Evolutionary conservation across 2,797 vertebrate species (phyloP).

Genomic region (Hydrocynus forskahlii): DNA sequence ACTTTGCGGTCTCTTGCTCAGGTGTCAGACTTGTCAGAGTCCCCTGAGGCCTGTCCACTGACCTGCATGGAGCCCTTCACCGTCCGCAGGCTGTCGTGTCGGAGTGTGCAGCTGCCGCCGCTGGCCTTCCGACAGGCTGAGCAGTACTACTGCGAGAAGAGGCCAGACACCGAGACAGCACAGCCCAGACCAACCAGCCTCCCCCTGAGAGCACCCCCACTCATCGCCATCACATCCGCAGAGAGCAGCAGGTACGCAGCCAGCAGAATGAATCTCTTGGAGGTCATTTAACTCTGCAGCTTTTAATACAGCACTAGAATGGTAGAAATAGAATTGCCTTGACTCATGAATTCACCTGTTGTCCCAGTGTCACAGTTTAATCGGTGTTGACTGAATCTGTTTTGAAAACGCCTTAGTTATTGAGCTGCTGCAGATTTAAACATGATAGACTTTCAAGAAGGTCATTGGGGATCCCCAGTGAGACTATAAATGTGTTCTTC

Average conservation of each 20-base stretch:
- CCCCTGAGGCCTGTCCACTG: constrained; percentile 79
- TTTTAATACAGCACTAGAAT: neutral
- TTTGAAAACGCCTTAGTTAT: neutral
- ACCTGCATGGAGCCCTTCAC: constrained; percentile 87
- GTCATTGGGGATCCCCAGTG: neutral
- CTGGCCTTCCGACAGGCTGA: constrained; percentile 92
- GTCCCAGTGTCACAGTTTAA: neutral
- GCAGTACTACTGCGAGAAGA: constrained; percentile 87
- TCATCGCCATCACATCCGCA: constrained; percentile 93
- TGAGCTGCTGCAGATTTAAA: neutral
- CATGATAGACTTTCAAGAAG: neutral
- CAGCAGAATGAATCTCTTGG: neutral
- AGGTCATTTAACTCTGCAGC: neutral
- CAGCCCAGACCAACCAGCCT: constrained; percentile 88
- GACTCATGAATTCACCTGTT: neutral
- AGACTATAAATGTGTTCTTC: too few relatives aligned
- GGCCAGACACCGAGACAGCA: constrained; percentile 75
- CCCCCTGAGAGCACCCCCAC: constrained; percentile 85
- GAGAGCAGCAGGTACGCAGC: constrained; percentile 86
- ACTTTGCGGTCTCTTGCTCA: constrained; percentile 56
- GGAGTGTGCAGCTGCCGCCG: constrained; percentile 89
- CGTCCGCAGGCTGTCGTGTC: constrained; percentile 87
- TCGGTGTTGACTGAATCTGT: too few relatives aligned
- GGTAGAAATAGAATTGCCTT: neutral
- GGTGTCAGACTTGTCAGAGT: constrained; percentile 83